phyloP scores from a whole-genome alignment of 2,797 vertebrate genomes.

The Eremophila alpestris region DNA sequence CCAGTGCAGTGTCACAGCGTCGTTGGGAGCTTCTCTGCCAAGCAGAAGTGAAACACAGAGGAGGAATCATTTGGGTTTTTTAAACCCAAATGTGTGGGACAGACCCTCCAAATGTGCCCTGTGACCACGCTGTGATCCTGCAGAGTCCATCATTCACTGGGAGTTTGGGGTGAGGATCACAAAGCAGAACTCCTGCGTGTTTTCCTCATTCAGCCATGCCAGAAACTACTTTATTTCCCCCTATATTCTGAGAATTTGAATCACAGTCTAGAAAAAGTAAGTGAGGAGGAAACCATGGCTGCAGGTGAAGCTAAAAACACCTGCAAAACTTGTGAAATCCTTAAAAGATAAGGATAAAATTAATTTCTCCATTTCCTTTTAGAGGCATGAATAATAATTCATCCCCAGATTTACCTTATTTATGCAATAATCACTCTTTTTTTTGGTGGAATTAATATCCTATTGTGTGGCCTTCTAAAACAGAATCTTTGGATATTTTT shows the following conservation, averaged over 20 bases:
- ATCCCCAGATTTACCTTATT: not conserved
- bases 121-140: not conserved
- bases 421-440: not conserved
- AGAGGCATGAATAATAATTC: not conserved
- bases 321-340: not conserved
- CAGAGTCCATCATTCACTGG: fast-evolving
- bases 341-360: not conserved
- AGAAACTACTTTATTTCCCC: not conserved
- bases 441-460: not conserved
- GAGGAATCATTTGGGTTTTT: not conserved
- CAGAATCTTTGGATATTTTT: not conserved
- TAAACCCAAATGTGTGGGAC: not conserved
- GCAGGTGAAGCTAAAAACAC: not conserved
- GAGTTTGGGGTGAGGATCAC: not conserved
- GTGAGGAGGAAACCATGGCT: not conserved
- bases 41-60: not conserved
- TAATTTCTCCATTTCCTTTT: not conserved
- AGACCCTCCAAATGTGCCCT: not conserved
- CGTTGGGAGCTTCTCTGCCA: not conserved
- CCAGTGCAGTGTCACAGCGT: fast-evolving
- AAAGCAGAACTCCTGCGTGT: not conserved
- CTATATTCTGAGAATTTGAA: not conserved
- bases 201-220: not conserved
- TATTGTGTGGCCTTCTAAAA: not conserved
- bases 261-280: not conserved